Conservation (phyloP, 2,797 vertebrate species). For the Telmatherina bonti region DNA sequence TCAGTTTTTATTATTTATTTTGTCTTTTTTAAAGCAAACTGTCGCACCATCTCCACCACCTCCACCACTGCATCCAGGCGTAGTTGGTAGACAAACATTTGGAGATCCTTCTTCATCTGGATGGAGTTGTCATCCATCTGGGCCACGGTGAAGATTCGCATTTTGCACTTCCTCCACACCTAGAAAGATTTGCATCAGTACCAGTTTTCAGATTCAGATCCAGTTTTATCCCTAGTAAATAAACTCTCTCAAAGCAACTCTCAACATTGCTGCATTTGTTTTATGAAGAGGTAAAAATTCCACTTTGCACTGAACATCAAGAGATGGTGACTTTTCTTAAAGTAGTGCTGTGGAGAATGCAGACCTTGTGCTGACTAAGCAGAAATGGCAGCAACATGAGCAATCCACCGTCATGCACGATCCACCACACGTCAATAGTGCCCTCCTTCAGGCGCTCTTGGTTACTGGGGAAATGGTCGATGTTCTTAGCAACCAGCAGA, state of each 20-base stretch:
- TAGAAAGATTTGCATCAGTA: slow-evolving; percentile 56
- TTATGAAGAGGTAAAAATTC: background rate
- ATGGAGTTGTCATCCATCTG: slow-evolving; percentile 98
- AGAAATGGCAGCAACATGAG: slow-evolving; percentile 97
- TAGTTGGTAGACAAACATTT: slow-evolving; percentile 94
- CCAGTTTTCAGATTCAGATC: no score
- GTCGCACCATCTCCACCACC: slow-evolving; percentile 96
- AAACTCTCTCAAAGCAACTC: background rate
- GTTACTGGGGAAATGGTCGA: slow-evolving; percentile 91
- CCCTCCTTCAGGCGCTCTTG: slow-evolving; percentile 90
- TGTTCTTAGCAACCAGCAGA: slow-evolving; percentile 94
- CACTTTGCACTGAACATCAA: background rate
- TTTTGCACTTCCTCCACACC: slow-evolving; percentile 96
- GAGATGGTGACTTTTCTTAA: background rate
- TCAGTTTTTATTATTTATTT: no score
- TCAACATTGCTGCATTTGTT: background rate
- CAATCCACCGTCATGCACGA: slow-evolving; percentile 95
- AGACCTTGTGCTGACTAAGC: slow-evolving; percentile 94
- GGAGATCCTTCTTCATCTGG: slow-evolving; percentile 98
- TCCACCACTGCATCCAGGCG: slow-evolving; percentile 94
- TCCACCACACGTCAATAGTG: slow-evolving; percentile 96
- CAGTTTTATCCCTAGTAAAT: fast-evolving
- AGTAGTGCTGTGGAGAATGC: background rate
- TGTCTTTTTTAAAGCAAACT: no score
- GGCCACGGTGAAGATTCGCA: slow-evolving; percentile 97